Base-by-base conservation (phyloP, 2,797 vertebrate species). In the Delichon dasypus region DNA sequence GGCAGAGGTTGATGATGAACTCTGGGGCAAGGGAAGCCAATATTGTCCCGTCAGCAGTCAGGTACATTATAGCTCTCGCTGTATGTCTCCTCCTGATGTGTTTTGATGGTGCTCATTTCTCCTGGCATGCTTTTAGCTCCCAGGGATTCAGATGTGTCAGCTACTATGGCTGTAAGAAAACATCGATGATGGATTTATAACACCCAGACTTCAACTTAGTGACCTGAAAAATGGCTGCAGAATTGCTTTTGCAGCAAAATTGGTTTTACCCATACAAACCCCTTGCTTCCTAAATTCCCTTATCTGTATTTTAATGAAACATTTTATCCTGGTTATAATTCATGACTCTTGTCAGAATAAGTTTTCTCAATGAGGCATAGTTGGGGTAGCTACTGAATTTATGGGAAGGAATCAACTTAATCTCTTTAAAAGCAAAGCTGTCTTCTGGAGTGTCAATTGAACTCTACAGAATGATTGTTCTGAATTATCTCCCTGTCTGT, bases 111-210 rank as follows among this genome's bases (percentile, higher is more conserved):
- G 53, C 85, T 96, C 79, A 42, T 97, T 89, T 94, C 94, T 96
- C 86, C 88, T 94, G 97, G 94, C 96, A 90, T 94, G 94, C 94
- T 97, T 96, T 90, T 85, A 93, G 92, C 73, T 66, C 77, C 73
- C 44, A 15, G 51, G 95, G 96, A 97, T 97, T 97, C 95, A 95
- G 94, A 97, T 90, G 87, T 97, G 97, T 97, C 97, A 96, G 91
- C 96, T 97, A 74, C 92, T 50, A 25, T 82, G 96, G 97, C 96
- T 96, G 92, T 61, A 88, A 97, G 97, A 96, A 97, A 97, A 94
- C 60, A 80, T 9, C 8, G 38, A 50, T 90, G 87, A 97, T 96
- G 84, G 97, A 98, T 97, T 97, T 97, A 97, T 92, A 90, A 91
- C 47, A 50, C 84, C 85, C 90, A 71, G 80, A 23, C 94, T 94